Conservation (phyloP, 1,140 invertebrate genomes). For the Temnothorax curvispinosus region DNA sequence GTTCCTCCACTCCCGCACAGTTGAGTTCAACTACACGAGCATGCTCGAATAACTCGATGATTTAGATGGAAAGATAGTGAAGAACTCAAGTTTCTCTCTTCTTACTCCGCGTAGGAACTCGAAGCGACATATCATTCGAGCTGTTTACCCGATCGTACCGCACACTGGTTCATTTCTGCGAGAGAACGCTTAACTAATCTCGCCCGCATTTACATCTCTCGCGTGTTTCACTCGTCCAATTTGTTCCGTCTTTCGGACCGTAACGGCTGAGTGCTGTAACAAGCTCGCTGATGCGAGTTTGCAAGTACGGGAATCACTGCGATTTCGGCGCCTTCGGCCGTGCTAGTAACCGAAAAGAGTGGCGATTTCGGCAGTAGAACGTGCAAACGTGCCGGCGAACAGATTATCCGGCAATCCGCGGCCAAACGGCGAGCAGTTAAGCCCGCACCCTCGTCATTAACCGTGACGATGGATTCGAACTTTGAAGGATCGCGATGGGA, state of each 20-base stretch:
- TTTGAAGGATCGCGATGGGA: constrained; percentile 55
- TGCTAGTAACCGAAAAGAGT: constrained; percentile 19
- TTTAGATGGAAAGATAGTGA: constrained; percentile 57
- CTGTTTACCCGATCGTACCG: constrained; percentile 65
- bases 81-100: constrained; percentile 43
- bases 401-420: constrained; percentile 55
- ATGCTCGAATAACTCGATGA: constrained; percentile 53
- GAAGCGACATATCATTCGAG: constrained; percentile 50
- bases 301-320: constrained; percentile 66
- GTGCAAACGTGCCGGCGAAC: constrained; percentile 43
- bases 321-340: constrained; percentile 44
- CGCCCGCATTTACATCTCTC: constrained; percentile 46
- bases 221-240: not conserved
- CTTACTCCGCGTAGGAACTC: not conserved
- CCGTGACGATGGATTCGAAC: constrained; percentile 53
- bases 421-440: constrained; percentile 56
- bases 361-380: constrained; percentile 41
- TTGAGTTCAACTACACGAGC: constrained; percentile 34
- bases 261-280: constrained; percentile 47
- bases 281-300: constrained; percentile 60
- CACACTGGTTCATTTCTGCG: not conserved
- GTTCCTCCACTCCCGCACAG: constrained; percentile 8
- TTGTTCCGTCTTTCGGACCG: constrained; percentile 21
- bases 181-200: constrained; percentile 49
- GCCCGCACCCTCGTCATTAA: constrained; percentile 55